Evolutionary conservation across 2,113 vertebrate genomes (phyloP).

Genomic region (Empidonax traillii): DNA sequence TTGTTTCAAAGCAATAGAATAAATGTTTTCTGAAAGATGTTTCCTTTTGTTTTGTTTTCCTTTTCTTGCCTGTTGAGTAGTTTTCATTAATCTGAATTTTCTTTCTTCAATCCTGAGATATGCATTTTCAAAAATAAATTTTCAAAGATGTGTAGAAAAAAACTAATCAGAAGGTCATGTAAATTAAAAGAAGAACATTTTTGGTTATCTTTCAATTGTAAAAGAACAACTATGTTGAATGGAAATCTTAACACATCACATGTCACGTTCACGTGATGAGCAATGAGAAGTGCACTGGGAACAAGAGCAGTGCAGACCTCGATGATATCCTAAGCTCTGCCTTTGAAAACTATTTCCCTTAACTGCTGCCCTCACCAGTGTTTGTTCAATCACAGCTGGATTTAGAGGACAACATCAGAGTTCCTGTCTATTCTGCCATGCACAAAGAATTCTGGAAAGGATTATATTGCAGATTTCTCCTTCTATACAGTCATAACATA

Average conservation of each 20-base stretch:
- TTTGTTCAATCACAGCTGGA: not conserved
- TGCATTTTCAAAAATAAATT: not conserved
- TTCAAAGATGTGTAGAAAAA: not conserved
- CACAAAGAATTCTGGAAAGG: constrained; percentile 45
- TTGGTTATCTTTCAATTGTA: not conserved
- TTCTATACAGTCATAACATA: constrained; percentile 73
- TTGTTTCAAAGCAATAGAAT: constrained; percentile 54
- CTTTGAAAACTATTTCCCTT: not conserved
- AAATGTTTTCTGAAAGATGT: not conserved
- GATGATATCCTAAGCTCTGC: not conserved
- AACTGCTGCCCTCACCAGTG: not conserved
- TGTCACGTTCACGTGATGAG: no score
- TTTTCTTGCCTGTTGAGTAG: not conserved
- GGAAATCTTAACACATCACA: not conserved
- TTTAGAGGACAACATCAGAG: not conserved
- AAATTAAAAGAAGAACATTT: not conserved
- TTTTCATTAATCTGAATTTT: not conserved
- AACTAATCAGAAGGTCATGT: not conserved
- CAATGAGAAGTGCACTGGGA: not conserved
- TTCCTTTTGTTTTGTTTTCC: not conserved
- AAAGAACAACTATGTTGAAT: not conserved
- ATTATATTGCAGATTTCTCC: constrained; percentile 59
- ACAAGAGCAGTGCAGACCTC: not conserved
- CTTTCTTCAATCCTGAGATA: not conserved
- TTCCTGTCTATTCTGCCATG: not conserved